phyloP scores from a whole-genome alignment of 1,140 invertebrate genomes.

The Pseudobourletiella spinata region DNA sequence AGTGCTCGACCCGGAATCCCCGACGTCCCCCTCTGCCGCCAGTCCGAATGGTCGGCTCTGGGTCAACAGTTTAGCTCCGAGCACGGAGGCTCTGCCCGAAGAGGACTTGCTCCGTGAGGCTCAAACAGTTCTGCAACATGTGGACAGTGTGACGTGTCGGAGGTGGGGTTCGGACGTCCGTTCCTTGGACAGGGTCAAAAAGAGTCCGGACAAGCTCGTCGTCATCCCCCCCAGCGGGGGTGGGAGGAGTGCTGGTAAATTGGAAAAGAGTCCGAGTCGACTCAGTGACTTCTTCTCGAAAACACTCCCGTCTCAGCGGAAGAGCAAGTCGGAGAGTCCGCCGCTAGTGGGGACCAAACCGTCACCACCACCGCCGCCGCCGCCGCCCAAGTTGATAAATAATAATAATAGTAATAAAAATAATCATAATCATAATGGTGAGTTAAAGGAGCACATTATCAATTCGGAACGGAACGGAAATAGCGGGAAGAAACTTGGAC shows the following conservation, averaged over 20 bases:
- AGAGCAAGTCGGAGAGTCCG: background rate
- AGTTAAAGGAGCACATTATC: background rate
- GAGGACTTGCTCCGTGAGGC: slow-evolving; percentile 59
- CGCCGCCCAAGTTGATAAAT: background rate
- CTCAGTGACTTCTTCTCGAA: slow-evolving; percentile 11
- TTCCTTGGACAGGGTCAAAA: slow-evolving; percentile 16
- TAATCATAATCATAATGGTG: background rate
- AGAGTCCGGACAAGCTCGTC: background rate
- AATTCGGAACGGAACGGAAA: background rate
- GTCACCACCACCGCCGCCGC: background rate
- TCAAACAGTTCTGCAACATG: slow-evolving; percentile 56
- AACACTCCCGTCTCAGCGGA: background rate
- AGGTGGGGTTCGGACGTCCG: slow-evolving; percentile 37
- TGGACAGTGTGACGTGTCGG: slow-evolving; percentile 53
- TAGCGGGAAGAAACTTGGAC: background rate
- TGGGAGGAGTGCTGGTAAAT: background rate
- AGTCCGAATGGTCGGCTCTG: slow-evolving; percentile 24
- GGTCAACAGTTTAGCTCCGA: slow-evolving; percentile 55
- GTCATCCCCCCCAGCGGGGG: background rate
- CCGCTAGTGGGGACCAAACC: background rate
- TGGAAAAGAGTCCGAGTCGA: slow-evolving; percentile 14
- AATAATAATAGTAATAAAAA: background rate
- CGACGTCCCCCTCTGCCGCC: background rate
- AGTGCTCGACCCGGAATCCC: background rate
- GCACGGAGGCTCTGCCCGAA: slow-evolving; percentile 46